Conservation (phyloP, 92 coral and sea anemone species). For the Porites divaricata region DNA sequence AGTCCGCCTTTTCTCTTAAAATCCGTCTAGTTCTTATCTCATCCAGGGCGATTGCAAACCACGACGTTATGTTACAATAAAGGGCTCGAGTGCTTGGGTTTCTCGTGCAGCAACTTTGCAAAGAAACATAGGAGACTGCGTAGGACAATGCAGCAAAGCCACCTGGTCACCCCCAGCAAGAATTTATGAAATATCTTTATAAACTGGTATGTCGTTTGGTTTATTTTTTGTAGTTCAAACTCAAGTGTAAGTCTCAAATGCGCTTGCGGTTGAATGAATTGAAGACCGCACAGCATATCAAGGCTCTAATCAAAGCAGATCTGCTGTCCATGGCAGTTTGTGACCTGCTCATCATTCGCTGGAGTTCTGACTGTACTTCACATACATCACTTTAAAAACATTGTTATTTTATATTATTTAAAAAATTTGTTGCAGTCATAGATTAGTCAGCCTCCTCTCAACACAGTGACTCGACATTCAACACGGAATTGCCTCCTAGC, state of each 20-base stretch:
- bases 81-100: too few relatives aligned
- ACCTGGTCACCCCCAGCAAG: too few relatives aligned
- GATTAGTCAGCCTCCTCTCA: slow-evolving; percentile 16
- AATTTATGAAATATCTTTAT: not conserved
- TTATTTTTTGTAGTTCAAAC: not conserved
- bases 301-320: slow-evolving; percentile 47
- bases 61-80: too few relatives aligned
- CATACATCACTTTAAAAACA: not conserved
- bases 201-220: not conserved
- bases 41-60: too few relatives aligned
- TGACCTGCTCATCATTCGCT: slow-evolving; percentile 64
- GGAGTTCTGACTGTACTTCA: slow-evolving; percentile 5
- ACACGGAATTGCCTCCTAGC: too few relatives aligned
- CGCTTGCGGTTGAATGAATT: slow-evolving; percentile 59
- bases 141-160: too few relatives aligned
- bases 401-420: too few relatives aligned
- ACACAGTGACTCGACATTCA: too few relatives aligned
- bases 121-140: too few relatives aligned
- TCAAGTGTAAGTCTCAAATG: slow-evolving; percentile 5
- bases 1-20: too few relatives aligned
- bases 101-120: too few relatives aligned
- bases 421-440: not conserved
- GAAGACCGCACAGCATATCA: slow-evolving; percentile 41
- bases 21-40: too few relatives aligned
- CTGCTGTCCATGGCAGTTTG: slow-evolving; percentile 49